A percentile compares a stretch with the other conserved stretches of the same genome.
Conservation (phyloP, 2,797 vertebrate species). For the Pseudochirops cupreus region DNA sequence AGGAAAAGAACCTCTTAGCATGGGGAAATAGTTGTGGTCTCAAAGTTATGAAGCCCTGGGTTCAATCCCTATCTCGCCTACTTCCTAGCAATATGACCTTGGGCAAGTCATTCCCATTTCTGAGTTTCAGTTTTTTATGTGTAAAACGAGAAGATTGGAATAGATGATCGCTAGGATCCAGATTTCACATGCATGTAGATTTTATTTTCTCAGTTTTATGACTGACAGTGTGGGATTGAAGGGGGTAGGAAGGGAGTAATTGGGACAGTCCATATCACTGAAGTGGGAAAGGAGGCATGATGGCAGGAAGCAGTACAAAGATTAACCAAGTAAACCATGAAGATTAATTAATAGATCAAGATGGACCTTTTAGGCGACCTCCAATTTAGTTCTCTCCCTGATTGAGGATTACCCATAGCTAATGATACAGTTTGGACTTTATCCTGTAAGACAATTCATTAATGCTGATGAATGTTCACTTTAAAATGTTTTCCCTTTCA, state of each 20-base stretch:
- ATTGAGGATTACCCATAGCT: background rate
- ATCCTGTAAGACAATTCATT: conserved; percentile 2
- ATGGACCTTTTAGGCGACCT: background rate
- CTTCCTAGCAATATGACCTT: background rate
- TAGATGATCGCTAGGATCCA: background rate
- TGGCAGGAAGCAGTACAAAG: background rate
- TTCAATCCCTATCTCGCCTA: background rate
- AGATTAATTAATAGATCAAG: background rate
- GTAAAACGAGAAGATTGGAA: background rate
- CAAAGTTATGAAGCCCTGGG: background rate
- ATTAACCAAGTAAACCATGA: background rate
- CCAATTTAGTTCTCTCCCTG: background rate
- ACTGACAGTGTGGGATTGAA: background rate
- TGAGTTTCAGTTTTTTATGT: background rate
- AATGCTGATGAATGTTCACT: conserved; percentile 47
- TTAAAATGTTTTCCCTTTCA: conserved; percentile 75
- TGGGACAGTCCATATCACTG: background rate
- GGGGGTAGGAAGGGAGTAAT: background rate
- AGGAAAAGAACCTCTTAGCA: background rate
- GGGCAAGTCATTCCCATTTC: background rate
- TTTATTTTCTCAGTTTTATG: background rate
- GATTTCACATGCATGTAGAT: background rate
- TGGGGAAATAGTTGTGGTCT: background rate
- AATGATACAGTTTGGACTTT: conserved; percentile 3
- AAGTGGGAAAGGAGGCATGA: background rate